These are phyloP conservation scores for Melitaea cinxia DNA, from an alignment of 1,140 invertebrate genomes.

Conservation along the genomic window DNA sequence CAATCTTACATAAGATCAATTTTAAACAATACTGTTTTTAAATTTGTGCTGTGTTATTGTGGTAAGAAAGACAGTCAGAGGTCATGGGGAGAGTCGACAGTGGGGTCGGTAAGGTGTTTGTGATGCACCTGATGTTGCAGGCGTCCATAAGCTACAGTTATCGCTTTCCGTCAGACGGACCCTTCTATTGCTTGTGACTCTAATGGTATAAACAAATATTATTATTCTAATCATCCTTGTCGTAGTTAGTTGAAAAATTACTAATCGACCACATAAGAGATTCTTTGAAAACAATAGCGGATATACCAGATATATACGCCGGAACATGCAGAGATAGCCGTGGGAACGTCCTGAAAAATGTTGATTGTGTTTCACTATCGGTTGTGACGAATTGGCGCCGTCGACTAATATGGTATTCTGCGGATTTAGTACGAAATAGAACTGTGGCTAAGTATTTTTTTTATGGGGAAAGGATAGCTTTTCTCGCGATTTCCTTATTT, in stretches of 20 bases:
- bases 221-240: neutral
- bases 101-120: no score
- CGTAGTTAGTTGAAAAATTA: neutral
- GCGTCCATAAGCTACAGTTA: no score
- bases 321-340: constrained; percentile 34
- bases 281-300: constrained; percentile 18
- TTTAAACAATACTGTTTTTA: no score
- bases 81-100: no score
- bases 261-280: neutral
- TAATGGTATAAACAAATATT: neutral
- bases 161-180: no score
- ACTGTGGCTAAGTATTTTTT: neutral
- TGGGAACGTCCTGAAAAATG: constrained; percentile 38
- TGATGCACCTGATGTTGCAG: no score
- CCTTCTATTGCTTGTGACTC: no score
- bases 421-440: neutral
- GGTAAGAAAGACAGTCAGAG: no score
- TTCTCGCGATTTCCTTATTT: no score
- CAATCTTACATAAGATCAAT: no score
- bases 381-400: constrained; percentile 16
- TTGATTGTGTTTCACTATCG: constrained; percentile 6
- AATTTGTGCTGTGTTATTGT: no score
- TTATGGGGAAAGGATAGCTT: no score
- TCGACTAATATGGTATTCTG: neutral
- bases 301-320: constrained; percentile 39